Conservation (phyloP, 2,888 invertebrate genomes). For the Pristionchus arcanus region DNA sequence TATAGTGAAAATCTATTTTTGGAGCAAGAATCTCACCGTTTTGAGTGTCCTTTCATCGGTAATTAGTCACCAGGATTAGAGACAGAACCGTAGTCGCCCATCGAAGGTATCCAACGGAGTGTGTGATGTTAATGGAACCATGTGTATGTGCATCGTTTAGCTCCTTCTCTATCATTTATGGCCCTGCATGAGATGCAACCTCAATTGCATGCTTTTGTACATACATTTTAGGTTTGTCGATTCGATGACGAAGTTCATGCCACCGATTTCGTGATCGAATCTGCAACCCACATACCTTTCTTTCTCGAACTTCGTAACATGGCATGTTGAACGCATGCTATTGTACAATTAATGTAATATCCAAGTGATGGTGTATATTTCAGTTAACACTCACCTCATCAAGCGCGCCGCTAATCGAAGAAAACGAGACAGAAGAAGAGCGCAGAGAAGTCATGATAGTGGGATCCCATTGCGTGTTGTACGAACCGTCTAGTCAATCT, state of each 20-base stretch:
- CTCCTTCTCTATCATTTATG: too few species aligned
- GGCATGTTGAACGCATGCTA: too few species aligned
- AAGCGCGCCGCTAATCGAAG: not conserved
- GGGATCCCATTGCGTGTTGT: not conserved
- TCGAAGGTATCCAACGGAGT: slow-evolving; percentile 41
- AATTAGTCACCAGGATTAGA: not conserved
- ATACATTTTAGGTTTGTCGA: too few species aligned
- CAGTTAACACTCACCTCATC: not conserved
- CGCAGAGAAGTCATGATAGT: not conserved
- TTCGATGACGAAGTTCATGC: too few species aligned
- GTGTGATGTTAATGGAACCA: not conserved
- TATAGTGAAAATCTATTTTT: not conserved
- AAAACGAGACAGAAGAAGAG: not conserved
- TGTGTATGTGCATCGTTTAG: not conserved
- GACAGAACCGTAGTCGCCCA: slow-evolving; percentile 39
- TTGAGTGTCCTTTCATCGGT: not conserved
- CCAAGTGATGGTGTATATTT: not conserved
- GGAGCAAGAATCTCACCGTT: not conserved
- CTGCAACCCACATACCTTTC: too few species aligned
- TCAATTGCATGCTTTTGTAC: not conserved
- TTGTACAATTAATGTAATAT: too few species aligned
- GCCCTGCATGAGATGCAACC: not conserved
- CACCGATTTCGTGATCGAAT: too few species aligned
- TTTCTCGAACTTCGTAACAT: too few species aligned
- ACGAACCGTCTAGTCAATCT: not conserved